phyloP scores from a whole-genome alignment of 2,113 vertebrate species.

The Astur gentilis region DNA sequence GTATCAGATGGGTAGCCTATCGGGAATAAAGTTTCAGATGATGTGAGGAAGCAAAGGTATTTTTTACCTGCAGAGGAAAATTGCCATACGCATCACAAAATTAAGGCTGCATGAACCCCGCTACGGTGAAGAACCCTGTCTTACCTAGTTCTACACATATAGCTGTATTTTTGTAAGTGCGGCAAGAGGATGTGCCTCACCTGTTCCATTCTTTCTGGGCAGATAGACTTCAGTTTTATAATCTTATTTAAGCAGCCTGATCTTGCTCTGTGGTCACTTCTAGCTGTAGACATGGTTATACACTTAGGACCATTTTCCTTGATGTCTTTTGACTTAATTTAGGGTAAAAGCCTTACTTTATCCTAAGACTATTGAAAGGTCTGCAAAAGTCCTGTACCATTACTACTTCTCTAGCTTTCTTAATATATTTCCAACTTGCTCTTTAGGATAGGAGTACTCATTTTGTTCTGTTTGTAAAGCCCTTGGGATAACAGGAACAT shows the following conservation, averaged over 20 bases:
- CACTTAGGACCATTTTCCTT: neutral
- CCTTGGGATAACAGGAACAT: neutral
- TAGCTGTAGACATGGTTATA: neutral
- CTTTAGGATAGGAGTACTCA: neutral
- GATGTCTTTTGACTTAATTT: neutral
- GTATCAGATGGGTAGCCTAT: neutral
- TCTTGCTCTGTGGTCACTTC: neutral
- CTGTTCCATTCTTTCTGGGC: neutral
- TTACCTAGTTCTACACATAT: neutral
- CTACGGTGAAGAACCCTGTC: neutral
- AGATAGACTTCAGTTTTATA: neutral
- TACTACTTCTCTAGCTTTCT: neutral
- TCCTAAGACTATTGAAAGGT: neutral
- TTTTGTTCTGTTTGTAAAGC: neutral
- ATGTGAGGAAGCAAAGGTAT: neutral
- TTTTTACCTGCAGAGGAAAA: neutral
- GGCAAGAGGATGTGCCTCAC: neutral
- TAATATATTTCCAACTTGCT: neutral
- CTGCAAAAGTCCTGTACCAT: neutral
- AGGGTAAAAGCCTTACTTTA: neutral
- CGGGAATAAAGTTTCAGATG: neutral
- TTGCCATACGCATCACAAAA: neutral
- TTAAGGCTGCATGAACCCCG: rapidly evolving
- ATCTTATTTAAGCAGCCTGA: neutral
- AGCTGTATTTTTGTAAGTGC: neutral